Conservation (phyloP, 23 tunicate genomes). For the Ciona savignyi region DNA sequence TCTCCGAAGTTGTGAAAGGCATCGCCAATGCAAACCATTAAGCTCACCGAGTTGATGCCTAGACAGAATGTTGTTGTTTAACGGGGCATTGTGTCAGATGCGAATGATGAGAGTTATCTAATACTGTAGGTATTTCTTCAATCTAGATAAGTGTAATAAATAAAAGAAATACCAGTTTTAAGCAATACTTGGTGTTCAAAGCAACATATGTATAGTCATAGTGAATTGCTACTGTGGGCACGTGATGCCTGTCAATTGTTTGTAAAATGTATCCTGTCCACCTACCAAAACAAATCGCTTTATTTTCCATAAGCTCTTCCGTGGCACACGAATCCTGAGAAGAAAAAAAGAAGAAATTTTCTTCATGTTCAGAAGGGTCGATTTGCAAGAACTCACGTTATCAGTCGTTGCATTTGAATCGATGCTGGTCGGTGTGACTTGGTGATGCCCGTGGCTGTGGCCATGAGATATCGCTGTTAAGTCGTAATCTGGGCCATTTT, state of each 20-base stretch:
- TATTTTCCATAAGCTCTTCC: background rate
- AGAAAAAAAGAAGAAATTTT: no score
- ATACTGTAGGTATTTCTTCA: background rate
- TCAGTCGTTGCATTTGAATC: background rate
- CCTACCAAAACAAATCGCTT: background rate
- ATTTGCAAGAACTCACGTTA: background rate
- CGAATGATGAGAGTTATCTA: background rate
- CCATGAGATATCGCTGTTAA: background rate
- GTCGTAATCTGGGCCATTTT: background rate
- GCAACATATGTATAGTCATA: no score
- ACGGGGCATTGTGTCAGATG: background rate
- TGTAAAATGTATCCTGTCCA: background rate
- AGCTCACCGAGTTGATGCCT: conserved; percentile 53
- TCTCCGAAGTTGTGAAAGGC: conserved; percentile 87
- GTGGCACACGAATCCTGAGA: background rate
- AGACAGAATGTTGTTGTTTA: background rate
- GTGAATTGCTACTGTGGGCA: no score
- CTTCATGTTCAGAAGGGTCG: background rate
- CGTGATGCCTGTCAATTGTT: no score
- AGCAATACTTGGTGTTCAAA: no score
- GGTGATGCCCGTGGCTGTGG: background rate
- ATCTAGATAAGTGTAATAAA: background rate
- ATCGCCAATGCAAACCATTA: conserved; percentile 81
- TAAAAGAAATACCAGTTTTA: no score
- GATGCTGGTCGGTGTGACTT: background rate